These are phyloP conservation scores for Rhipidura dahli DNA, from an alignment of 2,113 vertebrate species.

Conservation along the genomic window DNA sequence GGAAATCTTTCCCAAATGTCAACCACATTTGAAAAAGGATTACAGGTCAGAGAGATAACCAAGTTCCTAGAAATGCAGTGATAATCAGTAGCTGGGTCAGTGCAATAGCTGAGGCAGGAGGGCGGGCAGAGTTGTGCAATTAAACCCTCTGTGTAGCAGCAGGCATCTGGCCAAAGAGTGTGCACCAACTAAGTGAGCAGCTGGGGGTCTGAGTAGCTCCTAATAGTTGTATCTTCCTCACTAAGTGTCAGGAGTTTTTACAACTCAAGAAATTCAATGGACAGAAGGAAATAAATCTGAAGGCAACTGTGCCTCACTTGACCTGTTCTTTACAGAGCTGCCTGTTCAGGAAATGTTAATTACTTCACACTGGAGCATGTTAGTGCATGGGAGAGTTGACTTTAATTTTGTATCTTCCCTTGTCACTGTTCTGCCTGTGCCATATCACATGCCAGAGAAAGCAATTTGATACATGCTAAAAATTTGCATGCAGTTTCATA, in stretches of 20 bases:
- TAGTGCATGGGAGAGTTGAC: background rate
- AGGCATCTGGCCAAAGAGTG: background rate
- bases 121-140: background rate
- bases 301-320: background rate
- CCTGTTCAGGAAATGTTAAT: background rate
- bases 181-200: background rate
- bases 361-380: background rate
- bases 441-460: background rate
- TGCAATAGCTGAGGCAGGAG: background rate
- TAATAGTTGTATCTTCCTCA: background rate
- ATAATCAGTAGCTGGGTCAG: background rate
- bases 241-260: background rate
- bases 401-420: background rate
- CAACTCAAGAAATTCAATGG: background rate
- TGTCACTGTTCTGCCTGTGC: background rate
- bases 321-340: background rate
- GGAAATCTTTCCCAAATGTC: constrained; percentile 22
- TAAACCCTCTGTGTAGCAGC: background rate
- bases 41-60: background rate
- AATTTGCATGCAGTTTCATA: background rate
- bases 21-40: background rate
- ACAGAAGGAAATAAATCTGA: background rate
- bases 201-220: background rate
- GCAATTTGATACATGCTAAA: background rate
- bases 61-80: background rate